phyloP scores from a whole-genome alignment of 2,888 invertebrate species.

The Polylopha cassiicola region DNA sequence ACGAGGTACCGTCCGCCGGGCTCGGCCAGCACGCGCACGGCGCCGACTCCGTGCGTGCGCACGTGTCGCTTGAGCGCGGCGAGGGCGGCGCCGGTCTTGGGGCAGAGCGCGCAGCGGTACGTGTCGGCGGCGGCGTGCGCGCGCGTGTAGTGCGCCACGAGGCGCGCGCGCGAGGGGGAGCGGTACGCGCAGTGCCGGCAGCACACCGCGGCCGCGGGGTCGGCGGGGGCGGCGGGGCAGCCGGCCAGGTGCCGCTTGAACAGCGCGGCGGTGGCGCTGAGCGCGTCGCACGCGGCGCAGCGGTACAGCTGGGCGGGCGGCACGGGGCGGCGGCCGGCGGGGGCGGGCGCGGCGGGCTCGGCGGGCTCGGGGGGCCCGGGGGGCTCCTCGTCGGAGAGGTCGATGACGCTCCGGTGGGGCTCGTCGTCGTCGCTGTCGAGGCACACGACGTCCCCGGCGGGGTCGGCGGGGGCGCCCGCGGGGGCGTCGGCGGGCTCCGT shows the following conservation, averaged over 20 bases:
- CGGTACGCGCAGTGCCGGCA: conserved; percentile 33
- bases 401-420: conserved; percentile 31
- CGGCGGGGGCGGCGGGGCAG: conserved; percentile 23
- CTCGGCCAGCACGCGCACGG: too few species aligned
- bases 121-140: conserved; percentile 19
- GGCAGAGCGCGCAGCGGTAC: conserved; percentile 39
- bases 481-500: conserved; percentile 4
- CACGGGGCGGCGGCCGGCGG: conserved; percentile 6
- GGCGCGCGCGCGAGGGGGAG: conserved; percentile 21
- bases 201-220: conserved; percentile 10
- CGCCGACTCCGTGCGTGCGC: not conserved
- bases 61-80: conserved; percentile 34
- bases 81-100: conserved; percentile 21
- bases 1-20: conserved; percentile 3
- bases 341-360: not conserved
- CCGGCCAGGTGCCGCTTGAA: conserved; percentile 42
- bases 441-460: conserved; percentile 35
- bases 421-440: conserved; percentile 65
- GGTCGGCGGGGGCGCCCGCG: conserved; percentile 8
- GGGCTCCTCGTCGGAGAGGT: conserved; percentile 40
- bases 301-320: conserved; percentile 29
- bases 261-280: conserved; percentile 29
- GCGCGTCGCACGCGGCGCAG: conserved; percentile 42
- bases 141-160: conserved; percentile 40
- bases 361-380: not conserved